A percentile compares a stretch with the other conserved stretches of the same genome.
Conservation (phyloP, 2,113 vertebrate genomes). For the Dipodomys merriami region DNA sequence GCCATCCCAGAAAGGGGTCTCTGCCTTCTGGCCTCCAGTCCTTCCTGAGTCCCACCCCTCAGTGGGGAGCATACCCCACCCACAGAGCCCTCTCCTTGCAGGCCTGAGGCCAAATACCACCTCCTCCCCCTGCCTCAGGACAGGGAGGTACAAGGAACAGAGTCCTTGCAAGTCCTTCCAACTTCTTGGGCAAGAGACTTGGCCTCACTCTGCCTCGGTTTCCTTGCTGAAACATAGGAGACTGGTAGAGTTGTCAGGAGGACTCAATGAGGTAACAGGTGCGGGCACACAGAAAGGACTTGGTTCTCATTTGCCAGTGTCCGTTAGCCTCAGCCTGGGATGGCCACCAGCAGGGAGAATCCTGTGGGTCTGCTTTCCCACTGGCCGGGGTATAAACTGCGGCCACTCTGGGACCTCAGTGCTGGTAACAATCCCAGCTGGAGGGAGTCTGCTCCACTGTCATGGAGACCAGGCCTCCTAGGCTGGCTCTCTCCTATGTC, state of each 20-base stretch:
- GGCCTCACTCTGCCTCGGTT: neutral
- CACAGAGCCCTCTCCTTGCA: accelerated
- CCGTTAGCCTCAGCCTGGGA: too few relatives aligned
- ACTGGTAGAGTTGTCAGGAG: accelerated
- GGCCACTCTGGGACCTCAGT: accelerated
- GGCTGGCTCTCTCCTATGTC: neutral
- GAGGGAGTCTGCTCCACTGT: accelerated
- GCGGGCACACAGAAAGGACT: accelerated
- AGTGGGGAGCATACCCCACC: accelerated
- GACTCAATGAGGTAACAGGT: accelerated
- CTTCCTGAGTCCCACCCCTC: accelerated
- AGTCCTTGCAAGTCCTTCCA: accelerated
- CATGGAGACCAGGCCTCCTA: neutral
- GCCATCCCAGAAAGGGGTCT: accelerated
- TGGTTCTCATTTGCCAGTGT: accelerated
- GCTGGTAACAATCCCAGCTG: accelerated
- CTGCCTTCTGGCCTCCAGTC: too few relatives aligned
- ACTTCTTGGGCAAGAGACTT: neutral
- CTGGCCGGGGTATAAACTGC: neutral
- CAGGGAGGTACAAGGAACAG: accelerated
- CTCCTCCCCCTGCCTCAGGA: accelerated
- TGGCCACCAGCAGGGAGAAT: accelerated
- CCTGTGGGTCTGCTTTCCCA: accelerated
- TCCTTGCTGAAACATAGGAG: neutral
- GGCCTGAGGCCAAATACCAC: accelerated